Conservation (phyloP, 2,113 vertebrate species). For the Percopsis transmontana region DNA sequence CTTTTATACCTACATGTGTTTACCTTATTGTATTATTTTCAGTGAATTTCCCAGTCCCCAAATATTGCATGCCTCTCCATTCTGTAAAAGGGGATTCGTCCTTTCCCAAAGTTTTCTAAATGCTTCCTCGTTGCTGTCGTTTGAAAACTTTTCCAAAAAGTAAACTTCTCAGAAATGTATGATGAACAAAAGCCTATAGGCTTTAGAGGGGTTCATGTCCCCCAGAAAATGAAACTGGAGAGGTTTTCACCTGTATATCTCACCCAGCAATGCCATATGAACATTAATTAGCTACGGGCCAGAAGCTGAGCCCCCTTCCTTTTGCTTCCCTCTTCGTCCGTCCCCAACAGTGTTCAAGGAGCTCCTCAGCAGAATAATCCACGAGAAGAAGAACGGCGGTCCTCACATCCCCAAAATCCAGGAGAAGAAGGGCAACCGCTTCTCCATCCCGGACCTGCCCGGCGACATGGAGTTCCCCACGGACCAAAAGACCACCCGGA, state of each 20-base stretch:
- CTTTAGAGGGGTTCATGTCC: too few relatives aligned
- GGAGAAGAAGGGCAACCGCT: slow-evolving; percentile 94
- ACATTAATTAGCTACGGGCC: neutral
- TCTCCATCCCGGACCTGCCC: slow-evolving; percentile 95
- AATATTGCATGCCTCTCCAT: too few relatives aligned
- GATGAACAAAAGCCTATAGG: too few relatives aligned
- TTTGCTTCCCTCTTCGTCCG: neutral
- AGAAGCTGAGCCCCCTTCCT: neutral
- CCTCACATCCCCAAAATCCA: slow-evolving; percentile 96
- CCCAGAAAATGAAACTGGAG: too few relatives aligned
- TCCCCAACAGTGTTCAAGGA: slow-evolving; percentile 89
- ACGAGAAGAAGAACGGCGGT: slow-evolving; percentile 89
- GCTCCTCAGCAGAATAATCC: slow-evolving; percentile 87
- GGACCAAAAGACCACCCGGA: slow-evolving; percentile 90
- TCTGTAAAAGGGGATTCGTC: too few relatives aligned
- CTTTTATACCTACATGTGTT: neutral
- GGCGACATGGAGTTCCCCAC: slow-evolving; percentile 90
- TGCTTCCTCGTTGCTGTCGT: too few relatives aligned
- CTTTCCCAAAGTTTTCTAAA: too few relatives aligned
- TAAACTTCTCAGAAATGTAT: too few relatives aligned
- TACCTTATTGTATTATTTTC: neutral
- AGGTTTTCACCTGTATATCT: too few relatives aligned
- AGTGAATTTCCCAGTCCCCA: too few relatives aligned
- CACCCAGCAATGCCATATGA: too few relatives aligned
- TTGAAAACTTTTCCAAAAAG: too few relatives aligned